Evolutionary conservation across 1,140 invertebrate genomes (phyloP).

Genomic region (Medauroidea extradentata): DNA sequence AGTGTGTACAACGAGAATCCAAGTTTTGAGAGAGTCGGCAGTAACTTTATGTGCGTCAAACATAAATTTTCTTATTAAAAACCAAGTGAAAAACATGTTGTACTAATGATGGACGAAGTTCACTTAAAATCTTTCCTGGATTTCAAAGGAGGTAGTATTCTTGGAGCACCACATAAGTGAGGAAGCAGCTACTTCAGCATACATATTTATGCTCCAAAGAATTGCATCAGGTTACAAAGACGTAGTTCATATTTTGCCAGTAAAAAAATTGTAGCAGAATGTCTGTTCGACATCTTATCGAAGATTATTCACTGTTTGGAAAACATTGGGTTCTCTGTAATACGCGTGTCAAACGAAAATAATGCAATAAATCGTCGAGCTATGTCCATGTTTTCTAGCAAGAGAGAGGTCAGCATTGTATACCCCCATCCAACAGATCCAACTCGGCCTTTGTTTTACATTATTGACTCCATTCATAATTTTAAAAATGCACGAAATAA

Average conservation of each 20-base stretch:
- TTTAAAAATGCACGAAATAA: no score
- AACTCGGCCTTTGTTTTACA: no score
- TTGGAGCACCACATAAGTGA: slow-evolving; percentile 15
- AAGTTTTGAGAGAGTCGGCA: not conserved
- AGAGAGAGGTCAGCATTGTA: no score
- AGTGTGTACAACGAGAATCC: not conserved
- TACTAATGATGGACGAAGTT: slow-evolving; percentile 23
- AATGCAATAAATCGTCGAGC: no score
- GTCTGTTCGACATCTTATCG: slow-evolving; percentile 7
- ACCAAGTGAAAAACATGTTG: not conserved
- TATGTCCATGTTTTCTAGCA: no score
- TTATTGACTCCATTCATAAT: no score
- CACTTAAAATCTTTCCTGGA: slow-evolving; percentile 21
- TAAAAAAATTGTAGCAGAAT: slow-evolving; percentile 10
- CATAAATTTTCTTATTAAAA: not conserved
- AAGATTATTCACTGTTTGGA: slow-evolving; percentile 3
- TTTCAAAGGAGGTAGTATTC: slow-evolving; percentile 22
- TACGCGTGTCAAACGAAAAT: not conserved
- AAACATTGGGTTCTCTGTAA: not conserved
- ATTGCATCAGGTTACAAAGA: slow-evolving; percentile 15
- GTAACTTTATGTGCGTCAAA: not conserved
- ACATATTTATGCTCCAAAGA: slow-evolving; percentile 22
- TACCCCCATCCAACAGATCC: no score
- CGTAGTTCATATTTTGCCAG: slow-evolving; percentile 15
- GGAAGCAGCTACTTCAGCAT: slow-evolving; percentile 15